Evolutionary conservation across 2,113 vertebrate species (phyloP).

Genomic region (Charina bottae): DNA sequence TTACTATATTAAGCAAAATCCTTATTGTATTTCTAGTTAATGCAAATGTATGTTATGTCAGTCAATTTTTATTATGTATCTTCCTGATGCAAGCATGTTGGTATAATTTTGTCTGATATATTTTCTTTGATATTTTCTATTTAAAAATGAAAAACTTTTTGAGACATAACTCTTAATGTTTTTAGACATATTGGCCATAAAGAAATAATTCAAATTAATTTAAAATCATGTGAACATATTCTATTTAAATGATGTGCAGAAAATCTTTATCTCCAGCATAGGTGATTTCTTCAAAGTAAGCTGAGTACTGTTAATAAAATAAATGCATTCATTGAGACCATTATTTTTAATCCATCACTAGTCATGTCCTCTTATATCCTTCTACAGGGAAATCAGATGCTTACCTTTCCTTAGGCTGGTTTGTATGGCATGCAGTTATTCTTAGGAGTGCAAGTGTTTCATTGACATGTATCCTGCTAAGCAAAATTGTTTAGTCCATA

Average conservation of each 20-base stretch:
- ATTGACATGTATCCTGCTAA: neutral
- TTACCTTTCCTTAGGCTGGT: neutral
- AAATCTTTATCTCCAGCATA: neutral
- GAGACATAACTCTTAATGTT: neutral
- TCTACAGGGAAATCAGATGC: neutral
- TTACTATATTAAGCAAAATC: neutral
- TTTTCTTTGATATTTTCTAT: neutral
- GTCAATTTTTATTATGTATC: neutral
- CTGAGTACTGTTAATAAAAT: neutral
- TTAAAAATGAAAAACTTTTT: neutral
- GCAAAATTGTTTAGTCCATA: neutral
- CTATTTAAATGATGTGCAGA: neutral
- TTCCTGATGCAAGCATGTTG: neutral
- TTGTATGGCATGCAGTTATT: neutral
- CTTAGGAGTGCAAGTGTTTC: neutral
- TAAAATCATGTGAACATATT: neutral
- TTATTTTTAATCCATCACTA: neutral
- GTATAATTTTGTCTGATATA: neutral
- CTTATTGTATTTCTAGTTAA: neutral
- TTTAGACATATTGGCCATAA: neutral
- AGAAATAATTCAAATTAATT: neutral
- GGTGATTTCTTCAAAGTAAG: neutral
- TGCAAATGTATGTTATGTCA: neutral
- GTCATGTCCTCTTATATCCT: neutral
- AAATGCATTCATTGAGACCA: neutral